phyloP scores from a whole-genome alignment of 2,888 invertebrate species.

The Mechanitis mazaeus region DNA sequence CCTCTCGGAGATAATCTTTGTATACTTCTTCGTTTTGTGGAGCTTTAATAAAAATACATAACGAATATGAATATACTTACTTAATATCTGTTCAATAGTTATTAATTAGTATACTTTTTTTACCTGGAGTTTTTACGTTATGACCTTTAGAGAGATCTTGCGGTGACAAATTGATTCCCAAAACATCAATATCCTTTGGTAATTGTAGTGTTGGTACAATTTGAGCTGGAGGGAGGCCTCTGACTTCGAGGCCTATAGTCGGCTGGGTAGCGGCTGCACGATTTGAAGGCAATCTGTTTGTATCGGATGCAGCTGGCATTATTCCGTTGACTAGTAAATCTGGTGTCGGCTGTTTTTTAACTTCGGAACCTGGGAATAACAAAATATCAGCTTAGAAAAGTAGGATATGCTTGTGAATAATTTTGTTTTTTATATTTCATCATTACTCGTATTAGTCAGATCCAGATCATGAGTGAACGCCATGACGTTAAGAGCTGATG shows the following conservation, averaged over 20 bases:
- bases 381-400: constrained; percentile 2
- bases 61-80: neutral
- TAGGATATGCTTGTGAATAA: neutral
- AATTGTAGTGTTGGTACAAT: constrained; percentile 5
- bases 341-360: constrained; percentile 54
- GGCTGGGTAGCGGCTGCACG: constrained; percentile 2
- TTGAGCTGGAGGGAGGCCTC: constrained; percentile 23
- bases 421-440: too few relatives aligned
- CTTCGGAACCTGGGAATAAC: constrained; percentile 35
- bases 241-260: constrained; percentile 27
- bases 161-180: constrained; percentile 16
- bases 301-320: constrained; percentile 17
- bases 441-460: constrained; percentile 46
- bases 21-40: constrained; percentile 44
- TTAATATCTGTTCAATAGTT: neutral
- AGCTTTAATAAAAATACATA: constrained; percentile 14
- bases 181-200: constrained; percentile 12
- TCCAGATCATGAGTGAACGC: constrained; percentile 87
- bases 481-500: constrained; percentile 88
- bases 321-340: constrained; percentile 60
- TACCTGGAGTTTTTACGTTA: constrained; percentile 13
- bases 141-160: constrained; percentile 14
- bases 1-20: constrained; percentile 79
- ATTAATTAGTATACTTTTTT: neutral
- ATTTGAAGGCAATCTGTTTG: constrained; percentile 14